Evolutionary conservation across 2,113 vertebrate genomes (phyloP), one percentile per base, ranked within the genome.

Genomic region (Tenrec ecaudatus): DNA sequence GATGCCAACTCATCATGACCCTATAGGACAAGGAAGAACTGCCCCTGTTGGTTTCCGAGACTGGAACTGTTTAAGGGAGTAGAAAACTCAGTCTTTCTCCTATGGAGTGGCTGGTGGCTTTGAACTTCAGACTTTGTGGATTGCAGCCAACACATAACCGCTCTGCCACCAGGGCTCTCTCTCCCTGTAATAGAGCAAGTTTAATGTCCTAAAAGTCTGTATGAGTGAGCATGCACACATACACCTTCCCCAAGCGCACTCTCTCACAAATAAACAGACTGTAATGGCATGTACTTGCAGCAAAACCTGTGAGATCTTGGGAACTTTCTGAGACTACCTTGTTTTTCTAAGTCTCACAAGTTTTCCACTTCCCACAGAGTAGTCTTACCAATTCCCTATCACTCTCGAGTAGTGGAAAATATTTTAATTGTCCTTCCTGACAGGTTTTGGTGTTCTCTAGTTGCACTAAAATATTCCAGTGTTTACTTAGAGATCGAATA

Each of bases 401-500:
- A 19, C n/a, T 71, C 69, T 20, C 17, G 7, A 33, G 16, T 71
- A 71, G n/a, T 71, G 31, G n/a, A 33, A 33, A 71, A 71, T 33
- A 71, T 33, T 71, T 33, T n/a, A 8, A 19, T 20, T 71, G 31
- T 69, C n/a, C 69, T 71, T 71, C 20, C n/a, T 33, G 69, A 71
- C 4, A 69, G 29, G 27, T 71, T 71, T 71, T 20, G 19, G 69
- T 27, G n/a, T 71, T 33, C 31, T n/a, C n/a, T 19, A 17, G n/a
- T 71, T 71, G n/a, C 33, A 71, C 69, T 71, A n/a, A 19, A 71
- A 71, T 71, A 57, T 57, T 78, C 9, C 20, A 75, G 73, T 43
- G 25, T 71, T 85, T 20, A 68, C 22, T 22, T 3, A 25, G 7
- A 3, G 0, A 0, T 1, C 4, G 14, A 16, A 43, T 16, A 2